Evolutionary conservation across 2,888 invertebrate genomes (phyloP).

Genomic region (Pyrrhosoma nymphula): DNA sequence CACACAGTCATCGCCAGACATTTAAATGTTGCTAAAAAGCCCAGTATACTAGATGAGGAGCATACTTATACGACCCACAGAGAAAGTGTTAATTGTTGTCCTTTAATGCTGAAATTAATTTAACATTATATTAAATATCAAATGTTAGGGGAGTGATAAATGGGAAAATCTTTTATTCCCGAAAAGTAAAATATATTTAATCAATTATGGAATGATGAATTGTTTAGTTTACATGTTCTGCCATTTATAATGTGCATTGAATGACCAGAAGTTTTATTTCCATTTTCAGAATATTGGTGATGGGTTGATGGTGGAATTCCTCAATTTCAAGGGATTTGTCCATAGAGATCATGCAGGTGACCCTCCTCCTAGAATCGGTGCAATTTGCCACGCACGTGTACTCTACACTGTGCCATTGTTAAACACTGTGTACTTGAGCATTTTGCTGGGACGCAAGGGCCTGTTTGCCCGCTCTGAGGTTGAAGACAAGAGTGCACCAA

Average conservation of each 20-base stretch:
- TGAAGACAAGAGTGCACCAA: slow-evolving; percentile 73
- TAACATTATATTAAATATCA: too few relatives aligned
- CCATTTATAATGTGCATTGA: neutral
- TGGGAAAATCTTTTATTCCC: too few relatives aligned
- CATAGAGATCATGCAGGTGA: slow-evolving; percentile 72
- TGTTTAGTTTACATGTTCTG: neutral
- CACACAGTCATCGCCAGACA: too few relatives aligned
- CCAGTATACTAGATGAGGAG: too few relatives aligned
- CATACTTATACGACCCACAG: too few relatives aligned
- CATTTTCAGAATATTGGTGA: slow-evolving; percentile 54
- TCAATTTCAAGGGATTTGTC: slow-evolving; percentile 77
- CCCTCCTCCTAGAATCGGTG: slow-evolving; percentile 74
- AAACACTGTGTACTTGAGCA: slow-evolving; percentile 69
- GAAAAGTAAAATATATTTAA: too few relatives aligned
- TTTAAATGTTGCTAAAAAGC: too few relatives aligned
- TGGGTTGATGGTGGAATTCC: slow-evolving; percentile 72
- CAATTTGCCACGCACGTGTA: slow-evolving; percentile 47
- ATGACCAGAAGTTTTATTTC: too few relatives aligned
- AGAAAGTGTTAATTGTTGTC: too few relatives aligned
- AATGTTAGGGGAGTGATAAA: too few relatives aligned
- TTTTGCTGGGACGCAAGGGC: slow-evolving; percentile 51
- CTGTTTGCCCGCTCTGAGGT: neutral
- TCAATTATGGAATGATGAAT: neutral
- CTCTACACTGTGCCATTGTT: slow-evolving; percentile 70
- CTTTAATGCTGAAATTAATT: too few relatives aligned